Evolutionary conservation across 2,888 invertebrate genomes (phyloP), one percentile per base, ranked within the genome.

Genomic region (Eubasilissa splendida): DNA sequence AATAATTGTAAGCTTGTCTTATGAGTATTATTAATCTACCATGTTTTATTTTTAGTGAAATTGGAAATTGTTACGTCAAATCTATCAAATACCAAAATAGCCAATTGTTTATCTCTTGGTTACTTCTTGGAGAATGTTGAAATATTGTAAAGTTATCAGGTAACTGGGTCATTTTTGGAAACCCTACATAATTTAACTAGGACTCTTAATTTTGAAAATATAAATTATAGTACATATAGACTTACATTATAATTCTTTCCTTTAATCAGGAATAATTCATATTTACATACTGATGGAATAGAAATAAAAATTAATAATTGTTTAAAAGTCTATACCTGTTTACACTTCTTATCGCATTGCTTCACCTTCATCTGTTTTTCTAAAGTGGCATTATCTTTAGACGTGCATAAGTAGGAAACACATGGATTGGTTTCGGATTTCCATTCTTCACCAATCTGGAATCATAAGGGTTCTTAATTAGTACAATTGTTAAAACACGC

Each of bases 401-500:
- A 54, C 33, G 87, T 86, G 85, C 94, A 94, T 22, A 87, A 87
- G 85, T 90, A 89, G 31, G 88, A 90, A 84, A 91, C 91, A 86
- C 94, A 94, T 56, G 89, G 89, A 85, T 93, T 89, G 4, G 87
- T 87, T 1, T 89, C 87, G 0, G 90, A 90, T 0, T 89, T 88
- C 93, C 93, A 93, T 84, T 90, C 91, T 82, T 92, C 91, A 12
- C 92, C 93, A 3, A 91, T 88, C 89, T 92, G 42, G n/a, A 63
- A 8, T 11, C 10, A 63, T 11, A 63, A 63, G 42, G 42, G 63
- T 1, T 42, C 42, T 42, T 42, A 42, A 68, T n/a, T 50, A 75
- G 54, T 54, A 63, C 33, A 5, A 7, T 33, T 54, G 65, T 14
- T 14, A 31, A n/a, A 33, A 33, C 3, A 22, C 63, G 50, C 5